These are phyloP conservation scores for Haliclona indistincta DNA, from an alignment of 37 sponge, comb jelly and placozoan species.

Conservation along the genomic window DNA sequence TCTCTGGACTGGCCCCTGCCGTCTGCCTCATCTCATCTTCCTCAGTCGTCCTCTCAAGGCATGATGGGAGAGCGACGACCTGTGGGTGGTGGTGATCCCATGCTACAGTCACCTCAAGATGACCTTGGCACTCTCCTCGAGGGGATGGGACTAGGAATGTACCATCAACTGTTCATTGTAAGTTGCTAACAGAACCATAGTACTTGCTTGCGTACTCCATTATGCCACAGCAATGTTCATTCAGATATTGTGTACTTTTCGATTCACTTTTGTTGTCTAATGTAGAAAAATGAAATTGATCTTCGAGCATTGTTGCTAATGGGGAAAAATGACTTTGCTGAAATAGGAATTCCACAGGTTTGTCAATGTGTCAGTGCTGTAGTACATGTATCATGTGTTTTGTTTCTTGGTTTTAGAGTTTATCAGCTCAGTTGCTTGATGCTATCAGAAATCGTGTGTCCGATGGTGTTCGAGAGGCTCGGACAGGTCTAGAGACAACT, in stretches of 20 bases:
- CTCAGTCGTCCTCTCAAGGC: not conserved
- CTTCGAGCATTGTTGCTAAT: conserved; percentile 79
- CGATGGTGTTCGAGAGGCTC: too few species aligned
- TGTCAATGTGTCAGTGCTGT: not conserved
- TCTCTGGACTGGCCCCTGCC: conserved; percentile 12
- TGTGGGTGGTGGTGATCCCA: not conserved
- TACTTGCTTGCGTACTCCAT: too few species aligned
- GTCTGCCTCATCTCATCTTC: not conserved
- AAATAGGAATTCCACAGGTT: conserved; percentile 81
- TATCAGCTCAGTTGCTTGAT: too few species aligned
- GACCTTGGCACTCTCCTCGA: conserved; percentile 53
- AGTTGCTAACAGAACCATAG: too few species aligned
- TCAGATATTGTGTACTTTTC: too few species aligned
- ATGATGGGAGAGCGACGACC: too few species aligned
- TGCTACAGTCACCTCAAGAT: conserved; percentile 30
- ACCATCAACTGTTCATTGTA: conserved; percentile 66
- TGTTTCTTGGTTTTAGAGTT: too few species aligned
- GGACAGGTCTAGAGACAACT: too few species aligned
- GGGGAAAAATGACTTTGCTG: conserved; percentile 84
- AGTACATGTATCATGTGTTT: too few species aligned
- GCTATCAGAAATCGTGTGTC: too few species aligned
- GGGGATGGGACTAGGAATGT: conserved; percentile 44
- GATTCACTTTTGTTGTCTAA: too few species aligned
- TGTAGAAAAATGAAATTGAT: conserved; percentile 88
- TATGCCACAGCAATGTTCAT: too few species aligned